Evolutionary conservation across 2,888 invertebrate species (phyloP), one percentile per base, ranked within the genome.

Genomic region (Drosophila pseudotakahashii): DNA sequence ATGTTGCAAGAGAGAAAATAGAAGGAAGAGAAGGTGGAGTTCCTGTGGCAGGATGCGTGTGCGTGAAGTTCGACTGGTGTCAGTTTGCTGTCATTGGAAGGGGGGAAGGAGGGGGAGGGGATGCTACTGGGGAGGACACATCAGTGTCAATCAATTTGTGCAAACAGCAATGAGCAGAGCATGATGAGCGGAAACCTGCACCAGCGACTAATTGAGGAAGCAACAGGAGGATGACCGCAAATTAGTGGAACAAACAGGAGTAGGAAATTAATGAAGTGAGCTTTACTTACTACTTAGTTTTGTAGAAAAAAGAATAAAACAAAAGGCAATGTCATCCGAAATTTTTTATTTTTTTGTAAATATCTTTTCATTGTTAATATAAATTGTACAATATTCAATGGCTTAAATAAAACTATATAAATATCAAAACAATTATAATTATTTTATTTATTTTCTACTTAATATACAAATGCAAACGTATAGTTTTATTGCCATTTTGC

Each of bases 71-170:
- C 78, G 83, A 83, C 81, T 81, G 85, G 81, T 82, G 81, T 82
- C 81, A 82, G 81, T 84, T 84, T 70, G 82, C 85, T 79, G 81
- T 77, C 81, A 75, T 30, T 26, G 26, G 26, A 26, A 6, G 6
- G 6, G 26, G 53, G 69, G 26, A 36, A 39, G 42, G 6, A 19
- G n/a, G 30, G 16, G n/a, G 11, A 11, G 13, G 45, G 14, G 6
- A 23, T 19, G 10, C 3, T 11, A 10, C 9, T 6, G 26, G 37
- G 37, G 36, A 32, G 55, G 37, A 42, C 39, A 75, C 84, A 74
- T 78, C 81, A 81, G 81, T 77, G 81, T 84, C 81, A 74, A 84
- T 81, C 81, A 81, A 81, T 81, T 69, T 72, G 81, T 39, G 74
- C 73, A 79, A 79, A 79, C 77, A 81, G 44, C 73, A 69, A 60